Evolutionary conservation across 1,140 invertebrate species (phyloP), one percentile per base, ranked within the genome.

Genomic region (Nixonia krombeini): DNA sequence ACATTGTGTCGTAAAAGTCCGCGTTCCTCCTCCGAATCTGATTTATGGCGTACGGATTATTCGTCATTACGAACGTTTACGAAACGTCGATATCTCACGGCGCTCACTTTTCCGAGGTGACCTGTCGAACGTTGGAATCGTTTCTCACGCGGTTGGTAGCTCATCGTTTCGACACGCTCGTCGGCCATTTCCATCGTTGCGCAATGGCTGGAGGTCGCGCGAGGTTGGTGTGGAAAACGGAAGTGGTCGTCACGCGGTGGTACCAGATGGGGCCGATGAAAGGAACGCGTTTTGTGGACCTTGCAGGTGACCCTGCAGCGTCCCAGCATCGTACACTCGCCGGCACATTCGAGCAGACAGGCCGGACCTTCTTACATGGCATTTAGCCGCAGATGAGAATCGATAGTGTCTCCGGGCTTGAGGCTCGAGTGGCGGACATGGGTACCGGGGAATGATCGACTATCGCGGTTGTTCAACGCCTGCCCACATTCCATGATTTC

Each of bases 371-470:
- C 79, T 79, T 80, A 82, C 80, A 81, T 71, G 80, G 78, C 74
- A 82, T 82, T n/a, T 82, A 82, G 78, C 74, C 67, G 44, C 73
- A 79, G 78, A 81, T 80, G 78, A 74, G 71, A 68, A 66, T 72
- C 76, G 76, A 82, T 82, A 82, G 69, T 79, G 76, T 82, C 78
- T 79, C 75, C 71, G 44, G 76, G 78, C 68, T 50, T 78, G 73
- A 76, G 75, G 78, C 69, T 70, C 70, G 49, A 74, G 70, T 38
- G 69, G 49, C 61, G 74, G 72, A 71, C 64, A 72, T 73, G 53
- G 72, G 72, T 74, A 76, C 74, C 59, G 58, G 61, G 50, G 68
- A 61, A 71, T 69, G 74, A 78, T 79, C 74, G 68, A 70, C 58
- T 50, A 15, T 12, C 17, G 53, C 59, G 69, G 66, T 61, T 64